Evolutionary conservation across 2,797 vertebrate species (phyloP).

Genomic region (Anomalospiza imberbis): DNA sequence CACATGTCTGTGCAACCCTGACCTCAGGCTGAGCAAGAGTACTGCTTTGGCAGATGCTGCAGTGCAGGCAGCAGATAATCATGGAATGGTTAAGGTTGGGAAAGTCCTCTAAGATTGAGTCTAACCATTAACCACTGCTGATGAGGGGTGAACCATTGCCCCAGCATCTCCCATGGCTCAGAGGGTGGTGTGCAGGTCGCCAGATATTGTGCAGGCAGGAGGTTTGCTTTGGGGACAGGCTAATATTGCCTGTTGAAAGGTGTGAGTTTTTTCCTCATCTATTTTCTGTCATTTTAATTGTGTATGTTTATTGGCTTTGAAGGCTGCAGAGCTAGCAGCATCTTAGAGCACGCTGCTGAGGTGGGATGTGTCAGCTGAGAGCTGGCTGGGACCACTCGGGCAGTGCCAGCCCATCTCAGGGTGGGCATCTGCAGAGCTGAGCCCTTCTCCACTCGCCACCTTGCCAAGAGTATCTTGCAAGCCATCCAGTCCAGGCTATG

Average conservation of each 20-base stretch:
- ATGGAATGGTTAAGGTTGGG: not conserved
- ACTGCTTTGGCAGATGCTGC: not conserved
- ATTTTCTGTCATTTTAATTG: not conserved
- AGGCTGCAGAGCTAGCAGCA: not conserved
- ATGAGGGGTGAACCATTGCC: rapidly evolving
- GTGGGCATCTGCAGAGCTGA: not conserved
- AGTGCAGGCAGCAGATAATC: not conserved
- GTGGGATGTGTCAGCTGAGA: not conserved
- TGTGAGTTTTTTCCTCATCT: not conserved
- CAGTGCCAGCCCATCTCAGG: not conserved
- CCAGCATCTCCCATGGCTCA: rapidly evolving
- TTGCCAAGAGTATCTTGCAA: not conserved
- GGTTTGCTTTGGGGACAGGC: not conserved
- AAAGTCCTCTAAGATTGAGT: not conserved
- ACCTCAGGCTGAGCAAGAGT: not conserved
- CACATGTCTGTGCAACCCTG: not conserved
- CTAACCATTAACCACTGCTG: not conserved
- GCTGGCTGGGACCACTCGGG: not conserved
- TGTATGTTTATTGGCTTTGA: rapidly evolving
- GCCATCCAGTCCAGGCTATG: rapidly evolving
- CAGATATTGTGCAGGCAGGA: not conserved
- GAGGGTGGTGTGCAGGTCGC: not conserved
- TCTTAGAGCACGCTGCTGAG: rapidly evolving
- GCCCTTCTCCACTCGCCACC: not conserved
- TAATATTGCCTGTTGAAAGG: not conserved